Base-by-base conservation (phyloP, 2,888 invertebrate genomes). In the Dioctria linearis region DNA sequence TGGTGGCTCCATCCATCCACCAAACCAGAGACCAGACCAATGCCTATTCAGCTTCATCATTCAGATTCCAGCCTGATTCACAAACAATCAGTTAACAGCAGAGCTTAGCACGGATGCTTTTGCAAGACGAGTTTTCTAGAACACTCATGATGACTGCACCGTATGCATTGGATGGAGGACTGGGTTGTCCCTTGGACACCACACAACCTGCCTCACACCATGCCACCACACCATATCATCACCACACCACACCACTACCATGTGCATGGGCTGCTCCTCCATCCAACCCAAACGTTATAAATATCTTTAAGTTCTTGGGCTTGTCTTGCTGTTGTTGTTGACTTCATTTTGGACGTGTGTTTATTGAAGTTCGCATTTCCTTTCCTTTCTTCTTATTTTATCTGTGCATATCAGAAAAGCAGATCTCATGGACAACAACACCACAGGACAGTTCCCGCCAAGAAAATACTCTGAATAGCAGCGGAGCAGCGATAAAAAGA, bases 101-200 rank as follows among this genome's bases (percentile, higher is more conserved):
- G 8, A 49, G 25, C 46, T 49, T 9, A 49, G 49, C 40, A 51
- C 54, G 71, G n/a, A 13, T 25, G 54, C 54, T 54, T 46, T 13
- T 49, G 51, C 13, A 11, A 54, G n/a, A 54, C 39, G 54, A 54
- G 49, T 65, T 49, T 46, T 66, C 69, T 51, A 37, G n/a, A 51
- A 54, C 42, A 51, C 11, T 11, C 39, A 71, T 37, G 54, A 71
- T 37, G 54, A 39, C 54, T 40, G 5, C 46, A n/a, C 67, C 6
- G 51, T 8, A 9, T n/a, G 54, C 40, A 11, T 39, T 71, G 54
- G 71, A 25, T 25, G 25, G 25, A 25, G 25, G 71, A 25, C 25
- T 67, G 67, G 67, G 67, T 67, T 67, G 67, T 67, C 67, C 67
- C 67, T 67, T 46, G 25, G 43, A 25, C 25, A 25, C 25, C 25